These are phyloP conservation scores for Sinocyclocheilus rhinocerous DNA, from an alignment of 2,113 vertebrate species.

Conservation along the genomic window DNA sequence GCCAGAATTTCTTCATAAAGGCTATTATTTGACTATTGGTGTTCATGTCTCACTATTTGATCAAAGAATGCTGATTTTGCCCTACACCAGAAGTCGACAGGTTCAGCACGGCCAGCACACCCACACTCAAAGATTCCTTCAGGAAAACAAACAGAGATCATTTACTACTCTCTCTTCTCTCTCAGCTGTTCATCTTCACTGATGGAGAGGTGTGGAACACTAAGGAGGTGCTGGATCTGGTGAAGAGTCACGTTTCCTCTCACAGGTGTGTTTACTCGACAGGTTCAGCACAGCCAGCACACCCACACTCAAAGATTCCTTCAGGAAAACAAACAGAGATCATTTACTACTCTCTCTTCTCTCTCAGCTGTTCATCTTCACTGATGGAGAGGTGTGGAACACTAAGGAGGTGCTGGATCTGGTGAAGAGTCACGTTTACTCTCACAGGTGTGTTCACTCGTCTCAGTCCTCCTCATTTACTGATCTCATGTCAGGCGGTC, in stretches of 20 bases:
- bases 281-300: constrained; percentile 68
- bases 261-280: constrained; percentile 61
- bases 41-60: too few species aligned
- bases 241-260: not conserved
- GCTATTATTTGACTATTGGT: too few species aligned
- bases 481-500: too few species aligned
- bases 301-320: not conserved
- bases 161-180: not conserved
- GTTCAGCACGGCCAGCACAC: constrained; percentile 61
- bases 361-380: not conserved
- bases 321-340: too few species aligned
- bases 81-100: constrained; percentile 62
- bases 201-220: not conserved
- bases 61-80: too few species aligned
- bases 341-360: not conserved
- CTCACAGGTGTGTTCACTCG: too few species aligned
- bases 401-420: not conserved
- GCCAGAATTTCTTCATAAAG: too few species aligned
- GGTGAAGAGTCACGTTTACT: not conserved
- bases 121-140: not conserved
- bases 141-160: too few species aligned
- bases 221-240: not conserved
- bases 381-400: not conserved
- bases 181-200: not conserved
- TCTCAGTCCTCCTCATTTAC: too few species aligned